Percentiles rank a stretch among this genome's conserved stretches.
phyloP scores from a whole-genome alignment of 2,797 vertebrate species.

The Sebastes oblongus region DNA sequence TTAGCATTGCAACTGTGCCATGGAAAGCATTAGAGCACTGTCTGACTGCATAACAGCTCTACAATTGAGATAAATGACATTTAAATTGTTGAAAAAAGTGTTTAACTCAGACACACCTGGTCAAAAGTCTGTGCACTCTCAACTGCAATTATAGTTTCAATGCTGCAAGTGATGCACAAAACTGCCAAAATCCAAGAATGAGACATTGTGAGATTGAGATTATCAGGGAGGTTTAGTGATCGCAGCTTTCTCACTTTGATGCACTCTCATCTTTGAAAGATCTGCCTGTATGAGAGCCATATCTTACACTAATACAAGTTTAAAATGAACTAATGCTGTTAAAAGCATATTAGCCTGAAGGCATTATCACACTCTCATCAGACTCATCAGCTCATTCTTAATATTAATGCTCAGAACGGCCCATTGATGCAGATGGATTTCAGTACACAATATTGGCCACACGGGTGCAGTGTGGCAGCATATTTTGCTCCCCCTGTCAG shows the following conservation, averaged over 20 bases:
- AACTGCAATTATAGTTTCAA: neutral
- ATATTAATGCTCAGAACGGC: neutral
- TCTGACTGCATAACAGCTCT: neutral
- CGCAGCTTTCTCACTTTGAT: neutral
- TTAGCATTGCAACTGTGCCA: neutral
- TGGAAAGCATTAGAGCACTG: neutral
- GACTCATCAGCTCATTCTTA: neutral
- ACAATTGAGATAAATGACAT: neutral
- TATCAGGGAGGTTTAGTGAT: neutral
- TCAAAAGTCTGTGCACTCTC: neutral
- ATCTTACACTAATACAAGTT: neutral
- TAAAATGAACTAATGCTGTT: neutral
- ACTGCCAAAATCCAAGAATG: neutral
- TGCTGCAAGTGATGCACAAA: neutral
- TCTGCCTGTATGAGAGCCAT: neutral
- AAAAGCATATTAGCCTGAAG: neutral
- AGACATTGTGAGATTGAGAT: neutral
- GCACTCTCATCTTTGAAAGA: too few species aligned
- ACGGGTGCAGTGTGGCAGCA: constrained; percentile 67
- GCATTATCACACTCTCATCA: neutral
- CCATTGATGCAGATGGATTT: neutral
- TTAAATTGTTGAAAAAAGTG: neutral
- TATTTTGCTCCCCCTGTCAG: neutral
- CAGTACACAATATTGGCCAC: constrained; percentile 57
- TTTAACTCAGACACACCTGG: neutral